Base-by-base conservation (phyloP, 1,140 invertebrate species). In the Aleiodes sp. region DNA sequence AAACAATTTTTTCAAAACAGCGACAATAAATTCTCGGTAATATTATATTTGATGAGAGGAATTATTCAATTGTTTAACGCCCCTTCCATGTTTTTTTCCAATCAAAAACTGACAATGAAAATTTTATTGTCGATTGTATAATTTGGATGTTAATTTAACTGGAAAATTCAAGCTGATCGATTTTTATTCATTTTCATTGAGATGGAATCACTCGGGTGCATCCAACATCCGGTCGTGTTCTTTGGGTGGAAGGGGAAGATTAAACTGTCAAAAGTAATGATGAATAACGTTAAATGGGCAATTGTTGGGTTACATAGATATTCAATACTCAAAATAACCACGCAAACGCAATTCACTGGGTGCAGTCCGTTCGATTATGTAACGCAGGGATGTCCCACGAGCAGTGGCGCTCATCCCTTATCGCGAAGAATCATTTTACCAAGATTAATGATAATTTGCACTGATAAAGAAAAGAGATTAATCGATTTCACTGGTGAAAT, bases 381-480 rank as follows among this genome's bases (percentile, higher is more conserved):
- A 52, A 52, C 46, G 21, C 46, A 16, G 46, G 46, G 46, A 52
- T 52, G 21, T 9, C 16, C 1, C 8, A 16, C 7, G 21, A 24
- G 26, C 46, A 52, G 46, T 52, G 46, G 46, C 21, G 46, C 46
- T 52, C 46, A 52, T 52, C 16, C 46, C 21, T 52, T 9, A 26
- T 24, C n/a, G n/a, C n/a, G n/a, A n/a, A n/a, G n/a, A n/a, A n/a
- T n/a, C n/a, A n/a, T n/a, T n/a, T n/a, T n/a, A n/a, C n/a, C n/a
- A n/a, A n/a, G n/a, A n/a, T n/a, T n/a, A n/a, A n/a, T n/a, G n/a
- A n/a, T n/a, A n/a, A n/a, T n/a, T n/a, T n/a, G n/a, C n/a, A n/a
- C n/a, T n/a, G n/a, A n/a, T n/a, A n/a, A n/a, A n/a, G n/a, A n/a
- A n/a, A n/a, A n/a, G n/a, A n/a, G n/a, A n/a, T n/a, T n/a, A n/a